Evolutionary conservation across 1,140 invertebrate genomes (phyloP), one percentile per base, ranked within the genome.

Genomic region (Drosophila littoralis): DNA sequence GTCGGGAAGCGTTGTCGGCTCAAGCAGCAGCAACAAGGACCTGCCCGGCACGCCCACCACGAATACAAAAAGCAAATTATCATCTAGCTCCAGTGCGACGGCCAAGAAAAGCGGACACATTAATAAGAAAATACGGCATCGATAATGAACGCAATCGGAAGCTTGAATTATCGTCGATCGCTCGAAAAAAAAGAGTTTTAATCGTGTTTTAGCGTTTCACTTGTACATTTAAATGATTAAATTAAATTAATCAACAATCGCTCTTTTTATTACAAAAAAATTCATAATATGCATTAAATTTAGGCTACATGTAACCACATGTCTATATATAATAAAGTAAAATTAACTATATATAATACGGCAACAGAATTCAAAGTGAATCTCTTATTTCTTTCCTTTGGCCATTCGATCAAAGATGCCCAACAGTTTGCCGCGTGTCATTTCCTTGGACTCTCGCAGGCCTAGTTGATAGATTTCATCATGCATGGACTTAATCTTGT

Each of bases 401-500:
- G 50, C 28, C n/a, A 48, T 35, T 6, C 84, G 71, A 60, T 84
- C 94, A 80, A 96, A 96, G 85, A 99, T 97, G 93, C 98, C 97
- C 46, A 99, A 93, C 92, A 98, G 98, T 93, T 98, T 98, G 42
- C 98, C 98, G 79, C 98, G 93, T 0, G 98, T 98, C 97, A 99
- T 98, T 94, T 99, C 98, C 92, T 98, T 98, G 1, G 97, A 96
- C 94, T 99, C 98, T 91, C 98, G 97, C 12, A 98, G 93, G 8
- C 98, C 98, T 22, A 99, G 93, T 91, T 98, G 97, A 93, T 98
- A 99, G 7, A 98, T 97, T 48, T 97, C 93, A 91, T 99, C 98
- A 91, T 99, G 97, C 17, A 99, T 93, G 85, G 97, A 97, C 92
- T 97, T 97, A 0, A 99, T 97, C 94, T 98, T 98, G 67, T 96